phyloP scores from a whole-genome alignment of 1,140 invertebrate genomes.

The Trinorchestia longiramus region DNA sequence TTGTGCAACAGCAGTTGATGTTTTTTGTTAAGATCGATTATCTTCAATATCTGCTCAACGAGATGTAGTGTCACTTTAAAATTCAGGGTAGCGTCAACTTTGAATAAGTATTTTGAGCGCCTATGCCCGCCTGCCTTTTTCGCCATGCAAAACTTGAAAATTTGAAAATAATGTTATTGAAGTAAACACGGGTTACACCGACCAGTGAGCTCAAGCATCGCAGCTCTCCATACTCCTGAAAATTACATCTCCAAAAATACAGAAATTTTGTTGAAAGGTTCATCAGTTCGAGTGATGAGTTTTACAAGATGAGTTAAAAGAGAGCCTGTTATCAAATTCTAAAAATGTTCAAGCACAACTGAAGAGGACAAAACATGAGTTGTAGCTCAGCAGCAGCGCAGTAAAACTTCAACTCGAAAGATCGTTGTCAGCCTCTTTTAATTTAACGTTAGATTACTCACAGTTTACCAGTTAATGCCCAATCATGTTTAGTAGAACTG shows the following conservation, averaged over 20 bases:
- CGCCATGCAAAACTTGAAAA: background rate
- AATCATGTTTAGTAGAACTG: background rate
- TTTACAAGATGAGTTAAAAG: background rate
- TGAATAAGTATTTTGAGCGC: background rate
- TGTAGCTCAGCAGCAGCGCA: background rate
- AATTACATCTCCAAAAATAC: background rate
- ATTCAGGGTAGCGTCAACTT: background rate
- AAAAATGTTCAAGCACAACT: background rate
- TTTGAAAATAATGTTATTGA: background rate
- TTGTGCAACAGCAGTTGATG: background rate
- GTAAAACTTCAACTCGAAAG: background rate
- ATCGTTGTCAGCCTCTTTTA: background rate
- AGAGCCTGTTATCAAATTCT: background rate
- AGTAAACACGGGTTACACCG: too few relatives aligned
- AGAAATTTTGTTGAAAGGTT: background rate
- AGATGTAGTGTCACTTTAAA: background rate
- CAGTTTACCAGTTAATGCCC: background rate
- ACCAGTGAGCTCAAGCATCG: background rate
- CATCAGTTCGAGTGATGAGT: background rate
- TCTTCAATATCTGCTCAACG: background rate
- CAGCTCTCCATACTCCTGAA: background rate
- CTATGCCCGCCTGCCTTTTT: background rate
- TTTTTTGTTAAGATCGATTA: background rate
- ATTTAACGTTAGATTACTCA: background rate
- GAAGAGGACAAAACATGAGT: background rate